Evolutionary conservation across 2,888 invertebrate species (phyloP).

Genomic region (Eupithecia dodoneata): DNA sequence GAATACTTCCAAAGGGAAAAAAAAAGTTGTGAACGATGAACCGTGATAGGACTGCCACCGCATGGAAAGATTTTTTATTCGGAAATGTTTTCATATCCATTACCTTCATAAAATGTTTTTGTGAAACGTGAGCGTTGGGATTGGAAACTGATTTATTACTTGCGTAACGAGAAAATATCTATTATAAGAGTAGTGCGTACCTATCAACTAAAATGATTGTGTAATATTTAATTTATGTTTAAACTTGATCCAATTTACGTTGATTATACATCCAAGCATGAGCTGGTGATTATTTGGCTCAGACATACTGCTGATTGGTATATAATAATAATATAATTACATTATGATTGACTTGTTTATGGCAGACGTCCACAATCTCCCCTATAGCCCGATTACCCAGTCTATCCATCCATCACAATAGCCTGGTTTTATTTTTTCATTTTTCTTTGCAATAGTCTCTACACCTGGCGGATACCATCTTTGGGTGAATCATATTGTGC

Average conservation of each 20-base stretch:
- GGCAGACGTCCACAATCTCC: too few species aligned
- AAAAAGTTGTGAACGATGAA: conserved; percentile 22
- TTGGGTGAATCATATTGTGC: too few species aligned
- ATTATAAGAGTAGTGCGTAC: neutral
- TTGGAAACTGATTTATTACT: conserved; percentile 35
- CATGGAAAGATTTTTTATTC: conserved; percentile 30
- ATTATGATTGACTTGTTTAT: too few species aligned
- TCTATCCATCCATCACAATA: too few species aligned
- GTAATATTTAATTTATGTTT: neutral
- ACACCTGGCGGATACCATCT: too few species aligned
- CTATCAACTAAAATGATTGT: neutral
- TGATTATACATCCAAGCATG: neutral
- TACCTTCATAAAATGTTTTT: conserved; percentile 31
- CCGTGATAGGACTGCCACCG: conserved; percentile 24
- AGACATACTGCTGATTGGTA: neutral
- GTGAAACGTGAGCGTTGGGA: conserved; percentile 31
- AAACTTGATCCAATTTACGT: neutral
- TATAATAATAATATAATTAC: too few species aligned
- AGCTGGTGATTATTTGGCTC: neutral
- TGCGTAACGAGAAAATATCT: conserved; percentile 2
- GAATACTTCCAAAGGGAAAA: conserved; percentile 30
- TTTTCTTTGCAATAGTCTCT: too few species aligned
- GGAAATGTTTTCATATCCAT: conserved; percentile 33
- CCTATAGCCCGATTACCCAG: too few species aligned
- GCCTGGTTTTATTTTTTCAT: too few species aligned